These are phyloP conservation scores for Cantharis rustica DNA, from an alignment of 2,888 invertebrate genomes.

Conservation along the genomic window DNA sequence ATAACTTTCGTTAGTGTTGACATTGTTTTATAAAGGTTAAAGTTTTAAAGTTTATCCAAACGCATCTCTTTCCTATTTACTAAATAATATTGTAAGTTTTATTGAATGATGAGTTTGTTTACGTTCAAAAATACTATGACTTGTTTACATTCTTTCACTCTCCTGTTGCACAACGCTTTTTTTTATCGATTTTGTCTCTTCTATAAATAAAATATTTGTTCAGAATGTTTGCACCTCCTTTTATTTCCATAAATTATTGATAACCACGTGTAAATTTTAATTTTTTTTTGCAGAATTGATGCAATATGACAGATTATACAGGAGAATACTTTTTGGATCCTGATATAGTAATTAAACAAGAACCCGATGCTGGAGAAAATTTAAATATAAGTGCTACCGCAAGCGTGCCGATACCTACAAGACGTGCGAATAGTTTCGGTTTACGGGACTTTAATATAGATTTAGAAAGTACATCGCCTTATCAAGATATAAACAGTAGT, in stretches of 20 bases:
- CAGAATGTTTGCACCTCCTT: not conserved
- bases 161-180: conserved; percentile 35
- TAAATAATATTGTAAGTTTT: conserved; percentile 11
- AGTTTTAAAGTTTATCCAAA: conserved; percentile 24
- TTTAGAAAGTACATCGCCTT: conserved; percentile 63
- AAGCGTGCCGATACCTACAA: conserved; percentile 68
- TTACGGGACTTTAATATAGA: conserved; percentile 62
- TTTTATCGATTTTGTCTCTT: conserved; percentile 20
- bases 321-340: conserved; percentile 68
- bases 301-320: conserved; percentile 65
- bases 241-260: too few relatives aligned
- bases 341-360: conserved; percentile 67
- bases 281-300: not conserved
- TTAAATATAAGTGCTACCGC: conserved; percentile 57
- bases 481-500: conserved; percentile 53
- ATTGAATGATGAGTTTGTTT: conserved; percentile 34
- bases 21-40: conserved; percentile 35
- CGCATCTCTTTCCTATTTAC: conserved; percentile 18
- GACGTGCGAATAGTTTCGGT: conserved; percentile 56
- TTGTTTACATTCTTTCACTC: conserved; percentile 36
- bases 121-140: conserved; percentile 27
- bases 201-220: not conserved
- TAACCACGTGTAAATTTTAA: not conserved
- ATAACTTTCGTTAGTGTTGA: conserved; percentile 32
- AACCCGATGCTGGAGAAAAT: conserved; percentile 58